Percentiles rank a stretch among this genome's conserved stretches.
phyloP scores from a whole-genome alignment of 2,113 vertebrate species.

The Sphyrna mokarran region DNA sequence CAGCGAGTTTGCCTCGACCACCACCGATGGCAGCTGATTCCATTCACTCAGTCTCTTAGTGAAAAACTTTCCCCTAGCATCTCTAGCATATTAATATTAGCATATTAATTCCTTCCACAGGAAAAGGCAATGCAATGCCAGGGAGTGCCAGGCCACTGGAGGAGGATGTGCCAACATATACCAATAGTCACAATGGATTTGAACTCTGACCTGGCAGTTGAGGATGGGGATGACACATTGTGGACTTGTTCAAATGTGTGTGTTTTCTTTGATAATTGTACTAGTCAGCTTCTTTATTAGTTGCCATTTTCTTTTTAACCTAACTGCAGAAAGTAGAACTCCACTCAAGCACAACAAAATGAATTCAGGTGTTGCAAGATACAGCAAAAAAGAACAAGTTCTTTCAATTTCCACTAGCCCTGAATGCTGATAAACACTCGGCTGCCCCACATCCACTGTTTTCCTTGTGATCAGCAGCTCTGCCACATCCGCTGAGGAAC shows the following conservation, averaged over 20 bases:
- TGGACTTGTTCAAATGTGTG: neutral
- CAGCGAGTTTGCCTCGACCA: no score
- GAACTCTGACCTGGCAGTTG: neutral
- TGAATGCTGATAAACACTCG: neutral
- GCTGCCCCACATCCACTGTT: neutral
- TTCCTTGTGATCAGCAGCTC: neutral
- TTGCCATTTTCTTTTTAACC: neutral
- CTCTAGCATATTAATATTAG: no score
- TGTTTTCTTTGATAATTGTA: neutral
- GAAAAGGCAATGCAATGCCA: neutral
- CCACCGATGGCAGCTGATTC: no score
- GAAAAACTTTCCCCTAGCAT: no score
- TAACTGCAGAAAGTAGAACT: neutral
- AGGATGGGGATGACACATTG: neutral
- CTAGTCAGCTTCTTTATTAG: neutral
- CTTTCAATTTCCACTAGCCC: neutral
- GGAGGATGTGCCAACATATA: neutral
- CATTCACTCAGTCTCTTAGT: no score
- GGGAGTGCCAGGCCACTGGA: neutral
- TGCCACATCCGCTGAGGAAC: neutral
- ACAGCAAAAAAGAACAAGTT: neutral
- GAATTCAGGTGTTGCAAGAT: neutral
- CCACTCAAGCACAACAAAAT: neutral
- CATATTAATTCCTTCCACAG: neutral
- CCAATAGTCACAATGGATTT: neutral